Base-by-base conservation (phyloP, 2,888 invertebrate species). In the Acanthacorydalis orientalis region DNA sequence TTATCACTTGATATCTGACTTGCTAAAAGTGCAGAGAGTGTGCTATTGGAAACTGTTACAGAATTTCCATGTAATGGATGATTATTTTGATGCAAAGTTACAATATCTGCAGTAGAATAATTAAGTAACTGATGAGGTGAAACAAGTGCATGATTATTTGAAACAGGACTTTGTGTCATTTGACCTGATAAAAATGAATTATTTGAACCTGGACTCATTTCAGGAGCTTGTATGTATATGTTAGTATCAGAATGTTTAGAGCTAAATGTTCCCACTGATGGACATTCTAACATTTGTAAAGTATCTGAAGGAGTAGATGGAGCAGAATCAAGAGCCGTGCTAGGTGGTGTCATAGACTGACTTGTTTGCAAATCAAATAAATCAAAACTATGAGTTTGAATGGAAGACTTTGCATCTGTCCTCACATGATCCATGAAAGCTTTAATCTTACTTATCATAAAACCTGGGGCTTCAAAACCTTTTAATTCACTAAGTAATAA, bases 381-480 rank as follows among this genome's bases (percentile, higher is more conserved):
- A 53, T 63, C 63, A 38, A 60, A 55, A 40, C 38, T 46, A 33
- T 48, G 47, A 15, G 55, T 57, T 35, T 57, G 55, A 7, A 50
- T 47, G 31, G 38, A 39, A n/a, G 53, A 49, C 49, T 58, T 62
- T 35, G 57, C 57, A 52, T 67, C 68, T 46, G 62, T 67, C 46
- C 64, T 56, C 12, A 65, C 62, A 49, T 64, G 60, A 44, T 68
- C 66, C 57, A 84, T 77, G 58, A 78, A 82, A 1, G 70, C 65
- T 54, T 77, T 78, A 60, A 86, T 82, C 67, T 87, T 87, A 50
- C 75, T 71, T 34, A 83, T 58, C 73, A 87, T 80, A 64, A 81
- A 82, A 16, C 74, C 70, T 9, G 86, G 86, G 1, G 81, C 80
- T 60, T 77, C 76, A 59, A 87, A 87, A 1, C 85, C 85, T 50